Base-by-base conservation (phyloP, 1,140 invertebrate genomes). In the Melipona quadrifasciata region DNA sequence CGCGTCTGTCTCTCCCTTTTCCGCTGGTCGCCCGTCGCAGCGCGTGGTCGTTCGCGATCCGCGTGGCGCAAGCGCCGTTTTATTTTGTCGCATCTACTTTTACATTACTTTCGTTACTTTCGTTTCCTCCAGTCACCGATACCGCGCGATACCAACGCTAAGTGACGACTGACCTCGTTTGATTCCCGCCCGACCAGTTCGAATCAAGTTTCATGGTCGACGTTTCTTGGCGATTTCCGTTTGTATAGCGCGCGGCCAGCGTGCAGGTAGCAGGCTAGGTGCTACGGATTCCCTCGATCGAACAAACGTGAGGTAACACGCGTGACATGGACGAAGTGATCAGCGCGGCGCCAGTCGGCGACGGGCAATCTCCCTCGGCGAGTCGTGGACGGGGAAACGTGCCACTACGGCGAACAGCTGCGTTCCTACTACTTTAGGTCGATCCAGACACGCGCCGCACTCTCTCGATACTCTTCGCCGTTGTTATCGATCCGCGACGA, bases 401-500 rank as follows among this genome's bases (percentile, higher is more conserved):
- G 39, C 39, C 39, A 57, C 6, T 10, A 61, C 57, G 57, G 57
- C 21, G 57, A 76, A 77, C 74, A 21, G 72, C 27, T 39, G 27
- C 21, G 64, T 67, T 55, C 14, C 65, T 79, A 79, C 51, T 78
- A 51, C 65, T 58, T 64, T 77, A 39, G 57, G 16, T 47, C 74
- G 76, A 78, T 53, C 27, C 12, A 39, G 77, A 53, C 55, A 24
- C 55, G 61, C 64, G 73, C 34, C 73, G n/a, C 34, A 55, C 75
- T 68, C 67, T 67, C 80, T 67, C 73, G 64, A 68, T 82, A 76
- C 73, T 47, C 24, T 55, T 53, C 21, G 10, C 39, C 67, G 78
- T n/a, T 65, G 53, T 55, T 82, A 82, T 82, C 73, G 81, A 82
- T 77, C 65, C 61, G 51, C 67, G 16, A 70, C 57, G 65, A 79